phyloP scores from a whole-genome alignment of 2,888 invertebrate species.

The Drosophila affinis region DNA sequence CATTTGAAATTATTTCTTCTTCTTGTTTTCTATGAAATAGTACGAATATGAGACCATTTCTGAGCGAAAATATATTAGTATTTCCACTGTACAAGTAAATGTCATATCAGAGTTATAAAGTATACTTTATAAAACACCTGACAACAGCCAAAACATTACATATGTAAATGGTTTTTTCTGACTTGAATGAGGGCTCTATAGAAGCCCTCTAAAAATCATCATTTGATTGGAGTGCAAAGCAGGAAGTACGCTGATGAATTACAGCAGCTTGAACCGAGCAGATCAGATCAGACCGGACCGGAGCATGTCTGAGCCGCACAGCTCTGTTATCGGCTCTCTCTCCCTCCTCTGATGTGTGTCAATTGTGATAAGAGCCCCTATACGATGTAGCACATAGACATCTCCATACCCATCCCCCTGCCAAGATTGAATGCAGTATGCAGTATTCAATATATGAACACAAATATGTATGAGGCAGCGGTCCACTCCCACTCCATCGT shows the following conservation, averaged over 20 bases:
- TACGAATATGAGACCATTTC: no score
- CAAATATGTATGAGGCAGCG: not conserved
- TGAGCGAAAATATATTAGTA: no score
- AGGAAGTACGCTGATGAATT: slow-evolving; percentile 37
- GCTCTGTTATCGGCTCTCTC: slow-evolving; percentile 1
- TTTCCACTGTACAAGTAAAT: no score
- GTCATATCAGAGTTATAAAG: no score
- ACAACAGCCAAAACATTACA: not conserved
- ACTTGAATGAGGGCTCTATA: not conserved
- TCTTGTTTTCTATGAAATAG: no score
- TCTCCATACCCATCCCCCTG: not conserved
- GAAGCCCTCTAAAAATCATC: not conserved
- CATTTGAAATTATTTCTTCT: no score
- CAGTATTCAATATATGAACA: not conserved
- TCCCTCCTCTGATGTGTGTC: slow-evolving; percentile 62
- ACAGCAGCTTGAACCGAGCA: slow-evolving; percentile 11
- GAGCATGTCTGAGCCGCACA: slow-evolving; percentile 8
- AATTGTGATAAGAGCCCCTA: slow-evolving; percentile 58
- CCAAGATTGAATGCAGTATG: slow-evolving; percentile 21
- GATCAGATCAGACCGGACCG: not conserved
- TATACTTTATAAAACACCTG: no score
- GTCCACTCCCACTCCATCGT: slow-evolving; percentile 10
- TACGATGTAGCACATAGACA: not conserved
- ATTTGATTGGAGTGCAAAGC: slow-evolving; percentile 6
- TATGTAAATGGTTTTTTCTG: not conserved